Conservation (phyloP, 2,888 invertebrate genomes). For the Schizaphis graminum region DNA sequence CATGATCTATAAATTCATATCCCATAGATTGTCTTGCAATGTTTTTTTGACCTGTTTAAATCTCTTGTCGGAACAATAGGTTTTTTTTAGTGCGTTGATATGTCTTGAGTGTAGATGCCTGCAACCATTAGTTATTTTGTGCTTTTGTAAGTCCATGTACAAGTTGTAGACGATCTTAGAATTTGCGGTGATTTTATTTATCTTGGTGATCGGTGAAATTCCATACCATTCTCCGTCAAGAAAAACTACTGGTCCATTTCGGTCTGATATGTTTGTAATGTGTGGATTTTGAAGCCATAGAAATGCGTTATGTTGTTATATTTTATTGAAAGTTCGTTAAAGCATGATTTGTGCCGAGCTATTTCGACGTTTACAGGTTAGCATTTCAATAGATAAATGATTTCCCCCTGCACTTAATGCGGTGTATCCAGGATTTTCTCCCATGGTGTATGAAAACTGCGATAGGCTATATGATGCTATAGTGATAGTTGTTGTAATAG, state of each 20-base stretch:
- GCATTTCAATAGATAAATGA: constrained; percentile 1
- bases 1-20: too few species aligned
- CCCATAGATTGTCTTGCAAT: too few species aligned
- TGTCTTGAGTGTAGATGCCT: too few species aligned
- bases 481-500: neutral
- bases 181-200: too few species aligned
- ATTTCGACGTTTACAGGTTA: neutral
- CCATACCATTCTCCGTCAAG: neutral
- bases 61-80: too few species aligned
- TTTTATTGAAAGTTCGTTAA: neutral
- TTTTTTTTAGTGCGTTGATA: too few species aligned
- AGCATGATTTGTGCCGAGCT: neutral
- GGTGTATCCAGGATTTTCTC: neutral
- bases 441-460: neutral
- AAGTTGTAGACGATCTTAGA: too few species aligned
- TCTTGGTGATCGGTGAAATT: too few species aligned
- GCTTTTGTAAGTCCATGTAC: too few species aligned
- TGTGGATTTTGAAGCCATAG: neutral
- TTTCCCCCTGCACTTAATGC: neutral
- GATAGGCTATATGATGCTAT: neutral
- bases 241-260: neutral
- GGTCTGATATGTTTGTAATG: neutral
- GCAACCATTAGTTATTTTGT: too few species aligned
- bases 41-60: too few species aligned
- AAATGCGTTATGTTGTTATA: neutral